phyloP scores from a whole-genome alignment of 2,113 vertebrate species.

The Cololabis saira region DNA sequence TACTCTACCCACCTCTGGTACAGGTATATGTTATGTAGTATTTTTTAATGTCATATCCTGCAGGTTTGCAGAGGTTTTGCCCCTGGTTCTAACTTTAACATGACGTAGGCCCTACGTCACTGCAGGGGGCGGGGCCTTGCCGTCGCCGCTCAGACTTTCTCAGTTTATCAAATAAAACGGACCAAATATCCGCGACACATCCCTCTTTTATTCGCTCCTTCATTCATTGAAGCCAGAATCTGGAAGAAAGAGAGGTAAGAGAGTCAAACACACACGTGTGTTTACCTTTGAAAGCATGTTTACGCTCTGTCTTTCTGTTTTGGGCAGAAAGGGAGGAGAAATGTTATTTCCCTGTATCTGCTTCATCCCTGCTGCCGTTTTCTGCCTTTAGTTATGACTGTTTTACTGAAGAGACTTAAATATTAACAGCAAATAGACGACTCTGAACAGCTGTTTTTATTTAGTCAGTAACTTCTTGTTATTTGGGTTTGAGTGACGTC shows the following conservation, averaged over 20 bases:
- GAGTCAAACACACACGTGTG: not conserved
- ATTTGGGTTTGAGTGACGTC: too few species aligned
- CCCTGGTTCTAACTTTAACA: too few species aligned
- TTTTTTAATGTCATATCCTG: too few species aligned
- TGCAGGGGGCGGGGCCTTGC: constrained; percentile 43
- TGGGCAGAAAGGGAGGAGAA: constrained; percentile 8
- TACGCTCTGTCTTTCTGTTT: not conserved
- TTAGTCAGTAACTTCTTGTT: too few species aligned
- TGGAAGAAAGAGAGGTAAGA: constrained; percentile 40
- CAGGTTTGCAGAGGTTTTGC: too few species aligned
- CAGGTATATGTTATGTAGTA: too few species aligned
- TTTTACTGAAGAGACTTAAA: too few species aligned
- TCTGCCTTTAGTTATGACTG: too few species aligned
- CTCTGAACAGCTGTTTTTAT: too few species aligned
- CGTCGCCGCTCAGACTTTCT: constrained; percentile 32
- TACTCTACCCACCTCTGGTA: too few species aligned
- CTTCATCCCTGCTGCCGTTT: too few species aligned
- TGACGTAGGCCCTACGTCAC: not conserved
- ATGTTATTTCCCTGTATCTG: not conserved
- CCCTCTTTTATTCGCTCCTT: not conserved
- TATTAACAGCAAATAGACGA: too few species aligned
- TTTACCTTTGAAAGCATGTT: not conserved
- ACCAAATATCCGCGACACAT: constrained; percentile 1
- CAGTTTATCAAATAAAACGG: constrained; percentile 47
- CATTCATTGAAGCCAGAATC: not conserved